Base-by-base conservation (phyloP, 2,113 vertebrate genomes). In the Labrus mixtus region DNA sequence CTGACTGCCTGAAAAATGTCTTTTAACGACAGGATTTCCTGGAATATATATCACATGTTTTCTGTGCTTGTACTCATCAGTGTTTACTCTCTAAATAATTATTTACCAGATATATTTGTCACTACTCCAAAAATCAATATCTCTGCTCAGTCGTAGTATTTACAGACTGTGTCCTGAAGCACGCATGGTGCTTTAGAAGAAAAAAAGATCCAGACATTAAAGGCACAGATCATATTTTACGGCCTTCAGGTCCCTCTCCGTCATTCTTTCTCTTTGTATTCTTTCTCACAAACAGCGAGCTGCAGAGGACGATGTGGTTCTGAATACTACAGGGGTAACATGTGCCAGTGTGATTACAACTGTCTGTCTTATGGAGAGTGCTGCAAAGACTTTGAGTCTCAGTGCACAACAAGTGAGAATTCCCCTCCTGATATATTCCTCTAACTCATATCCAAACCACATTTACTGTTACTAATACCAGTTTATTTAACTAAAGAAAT, bases 321-420 rank as follows among this genome's bases (percentile, higher is more conserved):
- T 76, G 94, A 94, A 83, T 99, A 96, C 91, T 93, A 95, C 95
- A 96, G 97, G 87, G 94, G 94, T 55, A 86, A 91, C 90, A 68
- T 3, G 76, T 99, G 98, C 91, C 96, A 98, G 84, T 99, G 98
- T 94, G 98, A 99, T 85, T 95, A 93, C 86, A 94, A 10, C 89
- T 99, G 98, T 76, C 93, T 97, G 77, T 55, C 71, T 81, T 97
- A 95, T 91, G 92, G 85, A 84, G 98, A 99, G 87, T 99, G 98
- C 95, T 99, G 98, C 86, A 81, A 75, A 25, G 96, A 98, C 92
- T 99, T 92, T 90, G 95, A 93, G 89, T 90, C 83, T 79, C 79
- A 92, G 73, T 99, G 98, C 93, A 96, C 95, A 45, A 82, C 93
- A 91, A 92, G 98, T 99, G 82, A 92, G 91, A 82, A 91, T 60